Evolutionary conservation across 30 jellyfish, hydroid and myxozoan genomes (phyloP).

Genomic region (Mastigias papua): DNA sequence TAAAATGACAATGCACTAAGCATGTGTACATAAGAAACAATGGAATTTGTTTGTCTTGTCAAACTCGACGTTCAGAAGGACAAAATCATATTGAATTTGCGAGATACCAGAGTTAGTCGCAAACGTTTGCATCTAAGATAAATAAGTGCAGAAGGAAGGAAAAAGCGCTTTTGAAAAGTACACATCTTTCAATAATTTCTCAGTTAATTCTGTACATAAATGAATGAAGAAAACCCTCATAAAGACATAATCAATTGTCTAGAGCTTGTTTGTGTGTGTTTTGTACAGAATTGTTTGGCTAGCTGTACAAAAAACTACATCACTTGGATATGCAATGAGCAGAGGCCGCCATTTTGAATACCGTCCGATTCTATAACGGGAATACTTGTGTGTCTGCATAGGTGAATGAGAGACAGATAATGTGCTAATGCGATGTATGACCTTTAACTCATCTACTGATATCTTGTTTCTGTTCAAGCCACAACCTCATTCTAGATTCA

Average conservation of each 20-base stretch:
- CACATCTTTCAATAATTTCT: slow-evolving; percentile 9
- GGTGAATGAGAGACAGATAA: slow-evolving; percentile 8
- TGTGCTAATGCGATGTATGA: slow-evolving; percentile 16
- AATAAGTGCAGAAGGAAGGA: slow-evolving; percentile 64
- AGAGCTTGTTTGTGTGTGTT: slow-evolving; percentile 1
- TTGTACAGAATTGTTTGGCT: neutral
- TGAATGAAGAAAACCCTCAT: slow-evolving; percentile 33
- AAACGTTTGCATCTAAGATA: slow-evolving; percentile 19
- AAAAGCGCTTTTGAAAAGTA: slow-evolving; percentile 25
- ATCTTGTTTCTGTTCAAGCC: neutral
- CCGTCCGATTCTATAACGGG: neutral
- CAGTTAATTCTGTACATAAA: slow-evolving; percentile 52
- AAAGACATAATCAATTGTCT: slow-evolving; percentile 28
- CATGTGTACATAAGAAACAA: slow-evolving; percentile 36
- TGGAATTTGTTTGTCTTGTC: slow-evolving; percentile 44
- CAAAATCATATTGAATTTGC: slow-evolving; percentile 12
- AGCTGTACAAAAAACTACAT: neutral
- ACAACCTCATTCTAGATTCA: neutral
- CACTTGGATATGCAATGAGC: neutral
- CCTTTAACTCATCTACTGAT: neutral
- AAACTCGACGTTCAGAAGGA: slow-evolving; percentile 2
- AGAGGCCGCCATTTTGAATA: neutral
- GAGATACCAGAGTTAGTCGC: slow-evolving; percentile 23
- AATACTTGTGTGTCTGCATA: neutral
- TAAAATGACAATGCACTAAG: slow-evolving; percentile 7